Evolutionary conservation across 35 echinoderm and acorn worm genomes (phyloP).

Genomic region (Nesometra sesokonis): DNA sequence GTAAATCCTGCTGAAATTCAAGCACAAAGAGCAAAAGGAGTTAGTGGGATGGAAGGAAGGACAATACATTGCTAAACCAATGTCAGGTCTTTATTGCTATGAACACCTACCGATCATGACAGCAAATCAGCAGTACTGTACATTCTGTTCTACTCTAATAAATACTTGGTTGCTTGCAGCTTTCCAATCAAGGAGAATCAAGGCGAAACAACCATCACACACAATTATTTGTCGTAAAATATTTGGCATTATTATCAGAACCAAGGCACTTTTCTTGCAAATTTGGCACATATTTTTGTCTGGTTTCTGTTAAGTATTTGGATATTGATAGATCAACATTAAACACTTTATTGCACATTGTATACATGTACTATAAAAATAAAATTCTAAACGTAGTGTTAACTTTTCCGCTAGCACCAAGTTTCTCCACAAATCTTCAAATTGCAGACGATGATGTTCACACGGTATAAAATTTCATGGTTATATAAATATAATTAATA

Average conservation of each 20-base stretch:
- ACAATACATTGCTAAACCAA: not conserved
- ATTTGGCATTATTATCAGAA: not conserved
- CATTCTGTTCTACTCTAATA: not conserved
- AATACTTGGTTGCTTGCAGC: not conserved
- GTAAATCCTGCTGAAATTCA: not conserved
- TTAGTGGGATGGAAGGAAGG: not conserved
- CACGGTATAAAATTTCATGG: not conserved
- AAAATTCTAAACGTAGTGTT: too few species aligned
- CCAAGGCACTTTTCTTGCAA: not conserved
- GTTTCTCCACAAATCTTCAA: not conserved
- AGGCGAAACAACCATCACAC: not conserved
- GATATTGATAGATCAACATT: not conserved
- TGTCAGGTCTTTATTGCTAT: too few species aligned
- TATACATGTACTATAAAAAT: too few species aligned
- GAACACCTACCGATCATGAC: too few species aligned
- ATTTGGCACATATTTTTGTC: not conserved
- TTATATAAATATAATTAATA: not conserved
- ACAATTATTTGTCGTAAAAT: not conserved
- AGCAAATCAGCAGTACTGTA: not conserved
- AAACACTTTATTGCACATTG: not conserved
- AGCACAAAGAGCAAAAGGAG: not conserved
- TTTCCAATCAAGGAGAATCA: not conserved
- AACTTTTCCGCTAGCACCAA: not conserved
- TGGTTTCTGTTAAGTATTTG: not conserved
- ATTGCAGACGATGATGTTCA: not conserved